phyloP scores from a whole-genome alignment of 2,797 vertebrate genomes.

The Artibeus lituratus region DNA sequence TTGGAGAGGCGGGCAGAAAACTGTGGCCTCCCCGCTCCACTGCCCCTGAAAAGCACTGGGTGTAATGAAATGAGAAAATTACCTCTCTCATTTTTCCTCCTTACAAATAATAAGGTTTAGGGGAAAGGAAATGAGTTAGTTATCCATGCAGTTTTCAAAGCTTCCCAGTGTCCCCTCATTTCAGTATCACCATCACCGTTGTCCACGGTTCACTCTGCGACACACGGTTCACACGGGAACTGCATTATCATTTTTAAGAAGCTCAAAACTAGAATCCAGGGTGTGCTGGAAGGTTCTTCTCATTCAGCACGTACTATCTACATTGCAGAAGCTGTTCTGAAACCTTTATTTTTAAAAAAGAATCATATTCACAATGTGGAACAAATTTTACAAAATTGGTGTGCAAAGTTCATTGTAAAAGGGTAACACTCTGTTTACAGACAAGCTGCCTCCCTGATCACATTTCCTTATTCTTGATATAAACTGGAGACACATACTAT shows the following conservation, averaged over 20 bases:
- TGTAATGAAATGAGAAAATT: background rate
- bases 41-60: background rate
- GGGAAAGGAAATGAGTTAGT: background rate
- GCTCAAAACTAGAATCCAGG: constrained; percentile 20
- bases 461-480: constrained; percentile 70
- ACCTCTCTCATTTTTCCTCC: background rate
- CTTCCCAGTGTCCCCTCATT: background rate
- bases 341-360: constrained; percentile 48
- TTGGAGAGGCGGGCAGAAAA: background rate
- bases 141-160: background rate
- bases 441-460: constrained; percentile 76
- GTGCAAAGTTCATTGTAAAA: constrained; percentile 77
- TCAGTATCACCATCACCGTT: background rate
- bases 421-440: constrained; percentile 73
- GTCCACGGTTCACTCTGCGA: background rate
- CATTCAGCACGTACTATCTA: constrained; percentile 42
- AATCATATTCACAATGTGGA: constrained; percentile 75
- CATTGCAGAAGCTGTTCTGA: constrained; percentile 45
- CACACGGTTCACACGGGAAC: background rate
- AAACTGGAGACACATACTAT: constrained; percentile 76
- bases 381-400: constrained; percentile 76
- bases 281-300: background rate
- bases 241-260: background rate
- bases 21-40: background rate
- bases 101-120: constrained; percentile 28